Conservation (phyloP, 2,888 invertebrate genomes). For the Cataglyphis albicans region DNA sequence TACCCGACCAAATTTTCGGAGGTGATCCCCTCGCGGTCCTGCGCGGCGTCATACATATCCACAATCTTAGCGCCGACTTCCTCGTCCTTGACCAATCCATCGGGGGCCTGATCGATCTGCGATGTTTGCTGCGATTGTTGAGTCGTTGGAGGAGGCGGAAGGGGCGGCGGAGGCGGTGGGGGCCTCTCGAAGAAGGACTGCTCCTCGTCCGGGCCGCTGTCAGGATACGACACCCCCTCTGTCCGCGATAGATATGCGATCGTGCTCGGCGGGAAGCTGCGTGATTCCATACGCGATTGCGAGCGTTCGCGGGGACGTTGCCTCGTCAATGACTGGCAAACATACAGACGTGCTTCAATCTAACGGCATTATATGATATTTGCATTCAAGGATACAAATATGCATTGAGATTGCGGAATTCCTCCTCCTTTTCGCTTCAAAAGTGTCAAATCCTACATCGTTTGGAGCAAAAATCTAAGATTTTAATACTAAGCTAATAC, state of each 20-base stretch:
- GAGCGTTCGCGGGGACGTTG: slow-evolving; percentile 88
- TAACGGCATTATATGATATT: background rate
- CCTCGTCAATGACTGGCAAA: slow-evolving; percentile 88
- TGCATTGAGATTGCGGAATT: background rate
- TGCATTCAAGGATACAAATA: background rate
- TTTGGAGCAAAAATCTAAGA: background rate
- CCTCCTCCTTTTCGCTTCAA: background rate
- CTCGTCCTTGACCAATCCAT: slow-evolving; percentile 72
- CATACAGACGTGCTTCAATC: slow-evolving; percentile 60
- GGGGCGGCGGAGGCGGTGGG: slow-evolving; percentile 85
- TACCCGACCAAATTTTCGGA: slow-evolving; percentile 81
- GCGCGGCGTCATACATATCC: slow-evolving; percentile 73
- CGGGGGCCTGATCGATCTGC: slow-evolving; percentile 74
- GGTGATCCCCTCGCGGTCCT: slow-evolving; percentile 71
- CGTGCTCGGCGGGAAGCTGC: slow-evolving; percentile 89
- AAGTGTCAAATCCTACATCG: background rate
- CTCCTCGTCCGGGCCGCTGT: slow-evolving; percentile 86
- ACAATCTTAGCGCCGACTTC: slow-evolving; percentile 70
- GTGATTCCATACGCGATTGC: slow-evolving; percentile 89
- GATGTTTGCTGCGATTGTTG: slow-evolving; percentile 73
- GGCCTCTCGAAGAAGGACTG: slow-evolving; percentile 88
- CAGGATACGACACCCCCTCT: slow-evolving; percentile 86
- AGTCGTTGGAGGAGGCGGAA: slow-evolving; percentile 85
- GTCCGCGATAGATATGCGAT: slow-evolving; percentile 75
- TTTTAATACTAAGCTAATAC: background rate